Percentiles rank a stretch among this genome's conserved stretches.
Evolutionary conservation across 2,888 invertebrate species (phyloP).

Genomic region (Eustalomyia histrio): DNA sequence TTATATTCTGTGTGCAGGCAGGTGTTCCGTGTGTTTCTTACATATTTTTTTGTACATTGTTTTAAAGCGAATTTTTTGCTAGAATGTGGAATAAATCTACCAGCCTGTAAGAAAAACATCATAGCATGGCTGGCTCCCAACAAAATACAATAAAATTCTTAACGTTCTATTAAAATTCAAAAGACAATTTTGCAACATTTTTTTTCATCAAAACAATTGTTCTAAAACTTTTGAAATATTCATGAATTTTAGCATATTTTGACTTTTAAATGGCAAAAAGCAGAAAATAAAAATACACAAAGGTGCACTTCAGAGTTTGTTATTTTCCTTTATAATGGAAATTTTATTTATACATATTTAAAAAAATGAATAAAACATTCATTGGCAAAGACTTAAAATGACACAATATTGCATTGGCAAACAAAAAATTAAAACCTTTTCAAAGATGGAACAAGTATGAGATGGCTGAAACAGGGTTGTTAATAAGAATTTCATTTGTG

Average conservation of each 20-base stretch:
- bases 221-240: conserved; percentile 68
- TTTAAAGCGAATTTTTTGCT: no score
- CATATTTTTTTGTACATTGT: no score
- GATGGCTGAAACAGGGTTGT: background rate
- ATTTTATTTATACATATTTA: background rate
- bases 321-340: conserved; percentile 58
- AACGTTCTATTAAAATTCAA: conserved; percentile 60
- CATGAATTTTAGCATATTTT: conserved; percentile 67
- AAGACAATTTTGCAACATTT: conserved; percentile 50
- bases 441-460: conserved; percentile 11
- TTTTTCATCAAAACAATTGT: conserved; percentile 46
- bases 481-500: no score
- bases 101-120: no score
- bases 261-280: conserved; percentile 48
- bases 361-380: conserved; percentile 13
- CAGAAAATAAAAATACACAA: conserved; percentile 52
- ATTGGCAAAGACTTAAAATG: conserved; percentile 29
- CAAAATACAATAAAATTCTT: conserved; percentile 37
- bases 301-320: conserved; percentile 56
- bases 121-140: background rate
- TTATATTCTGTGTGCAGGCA: no score
- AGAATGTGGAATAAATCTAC: no score
- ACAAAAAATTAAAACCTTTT: conserved; percentile 6
- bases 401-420: conserved; percentile 26
- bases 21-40: no score